phyloP scores from a whole-genome alignment of 2,888 invertebrate genomes.

The Metallyticus violacea region DNA sequence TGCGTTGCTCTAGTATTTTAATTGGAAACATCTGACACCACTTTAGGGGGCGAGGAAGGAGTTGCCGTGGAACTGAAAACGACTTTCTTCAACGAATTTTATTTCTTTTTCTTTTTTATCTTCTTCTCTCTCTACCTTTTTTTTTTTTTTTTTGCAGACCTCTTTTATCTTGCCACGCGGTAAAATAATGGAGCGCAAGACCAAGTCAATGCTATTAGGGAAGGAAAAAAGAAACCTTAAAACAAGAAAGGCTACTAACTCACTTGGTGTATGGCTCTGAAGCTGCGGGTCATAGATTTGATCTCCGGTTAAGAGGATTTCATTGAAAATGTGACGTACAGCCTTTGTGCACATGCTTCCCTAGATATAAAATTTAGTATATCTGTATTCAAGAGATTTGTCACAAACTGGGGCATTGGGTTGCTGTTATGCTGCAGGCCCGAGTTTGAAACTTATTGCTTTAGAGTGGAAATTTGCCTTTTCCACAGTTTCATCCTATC shows the following conservation, averaged over 20 bases:
- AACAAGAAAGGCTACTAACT: background rate
- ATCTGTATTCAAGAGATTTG: no score
- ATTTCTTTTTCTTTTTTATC: background rate
- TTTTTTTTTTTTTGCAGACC: no score
- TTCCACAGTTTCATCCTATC: no score
- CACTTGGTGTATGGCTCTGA: background rate
- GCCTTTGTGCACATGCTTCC: background rate
- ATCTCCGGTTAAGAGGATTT: background rate
- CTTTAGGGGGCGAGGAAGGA: background rate
- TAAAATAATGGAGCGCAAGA: background rate
- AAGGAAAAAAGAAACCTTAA: background rate
- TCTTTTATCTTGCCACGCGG: background rate
- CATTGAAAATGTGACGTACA: background rate
- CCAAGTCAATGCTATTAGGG: background rate
- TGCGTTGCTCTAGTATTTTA: slow-evolving; percentile 26
- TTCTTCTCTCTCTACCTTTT: background rate
- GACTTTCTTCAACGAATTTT: background rate
- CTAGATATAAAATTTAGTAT: no score
- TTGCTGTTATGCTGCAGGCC: no score
- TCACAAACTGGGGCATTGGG: no score
- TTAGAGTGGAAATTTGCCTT: no score
- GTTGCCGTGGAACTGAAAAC: background rate
- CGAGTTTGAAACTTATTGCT: no score
- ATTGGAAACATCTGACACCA: slow-evolving; percentile 31
- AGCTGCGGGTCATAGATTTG: background rate